Evolutionary conservation across 2,113 vertebrate species (phyloP), one percentile per base, ranked within the genome.

Genomic region (Accipiter cooperii): DNA sequence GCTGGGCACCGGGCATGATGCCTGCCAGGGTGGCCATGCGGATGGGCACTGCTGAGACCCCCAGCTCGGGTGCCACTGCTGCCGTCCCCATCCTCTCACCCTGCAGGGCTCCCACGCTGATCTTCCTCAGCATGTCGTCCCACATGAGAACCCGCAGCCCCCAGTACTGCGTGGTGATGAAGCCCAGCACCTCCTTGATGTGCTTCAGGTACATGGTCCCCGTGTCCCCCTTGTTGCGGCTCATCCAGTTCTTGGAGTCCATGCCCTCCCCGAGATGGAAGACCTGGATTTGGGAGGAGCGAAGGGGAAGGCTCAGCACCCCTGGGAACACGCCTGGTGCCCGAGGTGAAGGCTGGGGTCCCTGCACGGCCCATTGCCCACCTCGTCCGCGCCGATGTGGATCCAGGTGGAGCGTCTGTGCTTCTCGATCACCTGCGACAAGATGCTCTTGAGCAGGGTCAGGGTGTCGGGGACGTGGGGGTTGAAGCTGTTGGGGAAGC

Each of bases 401-500:
- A 98, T 96, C 98, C 98, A 98, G 29, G 40, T 60, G 71, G 97
- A 89, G 14, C 42, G 95, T 10, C 71, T 96, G 88, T 99, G 98
- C 94, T 95, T 97, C 75, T 96, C 96, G 2, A 99, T 91, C 75
- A 99, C 97, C 87, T 99, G 98, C 0, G 83, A 40, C 82, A 98
- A 58, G 96, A 99, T 69, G 57, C 84, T 92, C 90, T 97, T 97
- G 74, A 98, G 75, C 80, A 99, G 95, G 3, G 83, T 75, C 89
- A 98, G 80, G 8, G 98, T 97, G 19, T 84, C 97, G 0, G 97
- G 97, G 11, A 64, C 3, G 5, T 98, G 98, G 20, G 98, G 98
- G 93, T 98, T 99, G 96, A 98, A 96, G 97, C 98, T 98, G 96
- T 98, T 98, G 95, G 98, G 98, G 95, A 97, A 98, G 18, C 94